Conservation (phyloP, 2,797 vertebrate species). For the Xyrichtys novacula region DNA sequence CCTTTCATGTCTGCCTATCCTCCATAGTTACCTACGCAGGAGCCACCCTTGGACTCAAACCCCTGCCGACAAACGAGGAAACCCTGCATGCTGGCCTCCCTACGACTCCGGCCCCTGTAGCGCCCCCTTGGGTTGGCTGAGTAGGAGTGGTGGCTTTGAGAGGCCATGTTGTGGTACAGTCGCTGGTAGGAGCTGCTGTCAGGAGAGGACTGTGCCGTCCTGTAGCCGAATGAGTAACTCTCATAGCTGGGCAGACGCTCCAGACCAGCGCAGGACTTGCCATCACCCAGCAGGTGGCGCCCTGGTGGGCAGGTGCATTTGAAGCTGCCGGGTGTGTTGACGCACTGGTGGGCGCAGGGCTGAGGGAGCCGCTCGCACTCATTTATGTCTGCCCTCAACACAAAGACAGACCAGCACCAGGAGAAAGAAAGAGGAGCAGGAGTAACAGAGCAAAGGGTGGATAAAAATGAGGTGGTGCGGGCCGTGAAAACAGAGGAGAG, state of each 20-base stretch:
- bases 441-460: slow-evolving; percentile 3
- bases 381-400: slow-evolving; percentile 95
- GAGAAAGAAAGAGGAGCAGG: slow-evolving; percentile 22
- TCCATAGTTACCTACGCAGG: slow-evolving; percentile 96
- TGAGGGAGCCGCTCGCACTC: slow-evolving; percentile 94
- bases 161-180: slow-evolving; percentile 93
- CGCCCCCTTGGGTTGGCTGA: slow-evolving; percentile 57
- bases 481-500: slow-evolving; percentile 45
- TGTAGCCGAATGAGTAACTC: slow-evolving; percentile 89
- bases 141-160: slow-evolving; percentile 93
- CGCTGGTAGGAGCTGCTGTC: slow-evolving; percentile 86
- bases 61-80: slow-evolving; percentile 87
- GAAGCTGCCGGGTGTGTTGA: slow-evolving; percentile 97
- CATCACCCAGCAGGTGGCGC: slow-evolving; percentile 94
- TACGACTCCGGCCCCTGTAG: slow-evolving; percentile 82
- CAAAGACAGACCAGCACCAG: slow-evolving; percentile 80
- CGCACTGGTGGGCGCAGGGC: slow-evolving; percentile 94
- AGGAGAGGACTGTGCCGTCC: slow-evolving; percentile 87
- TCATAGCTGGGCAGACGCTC: slow-evolving; percentile 91
- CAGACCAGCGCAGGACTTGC: slow-evolving; percentile 96
- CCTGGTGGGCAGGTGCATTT: slow-evolving; percentile 94
- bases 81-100: slow-evolving; percentile 60
- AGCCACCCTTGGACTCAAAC: slow-evolving; percentile 87
- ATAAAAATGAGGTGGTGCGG: slow-evolving; percentile 46
- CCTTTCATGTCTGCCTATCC: slow-evolving; percentile 51